phyloP scores from a whole-genome alignment of 1,140 invertebrate species.

The Mizuhopecten yessoensis region DNA sequence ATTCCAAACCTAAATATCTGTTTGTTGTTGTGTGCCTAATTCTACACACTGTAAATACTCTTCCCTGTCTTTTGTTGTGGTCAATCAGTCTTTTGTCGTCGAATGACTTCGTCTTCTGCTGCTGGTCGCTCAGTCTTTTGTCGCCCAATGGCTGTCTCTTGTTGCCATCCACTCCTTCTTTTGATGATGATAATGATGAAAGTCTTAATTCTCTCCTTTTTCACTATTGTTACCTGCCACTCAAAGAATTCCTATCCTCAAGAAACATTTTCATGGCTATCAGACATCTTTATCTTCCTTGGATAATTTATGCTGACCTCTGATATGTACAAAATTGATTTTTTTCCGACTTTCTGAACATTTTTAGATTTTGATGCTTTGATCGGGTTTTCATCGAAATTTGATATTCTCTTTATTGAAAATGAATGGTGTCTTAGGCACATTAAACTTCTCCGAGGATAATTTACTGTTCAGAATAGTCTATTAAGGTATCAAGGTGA shows the following conservation, averaged over 20 bases:
- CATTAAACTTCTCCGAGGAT: background rate
- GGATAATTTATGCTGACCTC: background rate
- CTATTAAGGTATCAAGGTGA: background rate
- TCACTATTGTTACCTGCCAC: background rate
- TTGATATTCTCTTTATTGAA: background rate
- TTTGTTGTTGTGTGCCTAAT: background rate
- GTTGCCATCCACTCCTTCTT: too few species aligned
- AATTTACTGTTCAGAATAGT: background rate
- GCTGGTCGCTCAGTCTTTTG: background rate
- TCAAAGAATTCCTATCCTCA: background rate
- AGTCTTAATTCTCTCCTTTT: background rate
- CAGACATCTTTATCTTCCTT: background rate
- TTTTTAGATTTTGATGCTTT: background rate
- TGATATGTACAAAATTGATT: background rate
- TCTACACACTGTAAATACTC: background rate
- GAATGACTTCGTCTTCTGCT: background rate
- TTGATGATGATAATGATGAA: too few species aligned
- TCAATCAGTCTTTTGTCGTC: background rate
- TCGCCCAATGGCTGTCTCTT: too few species aligned
- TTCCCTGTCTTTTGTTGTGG: background rate
- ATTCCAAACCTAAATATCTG: background rate
- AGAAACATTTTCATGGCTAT: background rate
- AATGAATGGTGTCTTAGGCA: background rate
- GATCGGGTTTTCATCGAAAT: background rate
- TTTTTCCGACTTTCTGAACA: background rate